Evolutionary conservation across 2,888 invertebrate genomes (phyloP).

Genomic region (Drosophila percnosoma): DNA sequence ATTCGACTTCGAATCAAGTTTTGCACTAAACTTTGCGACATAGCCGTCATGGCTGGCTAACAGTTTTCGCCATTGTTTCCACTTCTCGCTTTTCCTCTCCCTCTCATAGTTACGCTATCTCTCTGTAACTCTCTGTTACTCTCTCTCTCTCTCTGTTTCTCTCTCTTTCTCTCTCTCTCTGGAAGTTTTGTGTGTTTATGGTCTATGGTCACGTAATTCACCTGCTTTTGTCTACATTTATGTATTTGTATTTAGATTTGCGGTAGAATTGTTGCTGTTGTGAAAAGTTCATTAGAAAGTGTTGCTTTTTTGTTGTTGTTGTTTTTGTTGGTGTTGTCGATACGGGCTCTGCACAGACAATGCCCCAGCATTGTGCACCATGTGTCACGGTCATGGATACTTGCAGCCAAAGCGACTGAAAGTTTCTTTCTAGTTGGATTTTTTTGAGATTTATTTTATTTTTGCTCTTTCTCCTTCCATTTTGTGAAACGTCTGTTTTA

Average conservation of each 20-base stretch:
- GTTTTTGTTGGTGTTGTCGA: conserved; percentile 27
- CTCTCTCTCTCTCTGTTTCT: conserved; percentile 4
- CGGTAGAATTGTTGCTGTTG: conserved; percentile 59
- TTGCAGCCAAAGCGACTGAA: conserved; percentile 38
- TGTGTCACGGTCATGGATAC: conserved; percentile 68
- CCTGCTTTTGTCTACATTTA: conserved; percentile 62
- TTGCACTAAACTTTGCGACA: conserved; percentile 58
- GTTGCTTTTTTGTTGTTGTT: conserved; percentile 28
- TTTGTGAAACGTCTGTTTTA: conserved; percentile 15
- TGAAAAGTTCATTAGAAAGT: conserved; percentile 80
- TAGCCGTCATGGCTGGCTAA: conserved; percentile 73
- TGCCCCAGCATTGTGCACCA: conserved; percentile 47
- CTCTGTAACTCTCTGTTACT: background rate
- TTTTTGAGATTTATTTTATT: background rate
- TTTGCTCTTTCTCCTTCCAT: background rate
- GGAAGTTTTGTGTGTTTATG: conserved; percentile 61
- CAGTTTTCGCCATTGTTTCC: conserved; percentile 74
- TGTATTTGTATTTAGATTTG: conserved; percentile 67
- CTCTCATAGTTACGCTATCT: conserved; percentile 3
- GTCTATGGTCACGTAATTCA: conserved; percentile 75
- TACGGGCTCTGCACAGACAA: conserved; percentile 62
- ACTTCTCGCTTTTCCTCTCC: conserved; percentile 14
- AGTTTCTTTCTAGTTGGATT: conserved; percentile 31
- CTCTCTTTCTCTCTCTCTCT: conserved; percentile 1
- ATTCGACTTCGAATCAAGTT: conserved; percentile 13